These are phyloP conservation scores for Diabrotica balteata DNA, from an alignment of 2,888 invertebrate species.

Conservation along the genomic window DNA sequence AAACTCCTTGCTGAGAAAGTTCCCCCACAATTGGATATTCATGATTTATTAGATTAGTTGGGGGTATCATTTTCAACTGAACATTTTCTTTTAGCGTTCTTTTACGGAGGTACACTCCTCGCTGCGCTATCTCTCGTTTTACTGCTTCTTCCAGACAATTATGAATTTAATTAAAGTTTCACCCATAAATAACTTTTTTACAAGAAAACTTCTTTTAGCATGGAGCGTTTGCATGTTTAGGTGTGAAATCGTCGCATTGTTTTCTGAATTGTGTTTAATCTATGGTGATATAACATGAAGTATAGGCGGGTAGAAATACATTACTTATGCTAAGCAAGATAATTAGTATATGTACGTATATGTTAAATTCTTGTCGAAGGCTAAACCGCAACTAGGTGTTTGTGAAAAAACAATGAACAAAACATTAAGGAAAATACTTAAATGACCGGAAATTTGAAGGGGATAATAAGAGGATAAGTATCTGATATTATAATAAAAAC, in stretches of 20 bases:
- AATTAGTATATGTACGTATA: too few relatives aligned
- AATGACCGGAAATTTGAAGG: too few relatives aligned
- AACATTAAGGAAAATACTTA: too few relatives aligned
- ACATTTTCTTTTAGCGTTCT: slow-evolving; percentile 34
- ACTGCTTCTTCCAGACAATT: slow-evolving; percentile 43
- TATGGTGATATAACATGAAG: too few relatives aligned
- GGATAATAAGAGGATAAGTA: too few relatives aligned
- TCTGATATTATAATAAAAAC: too few relatives aligned
- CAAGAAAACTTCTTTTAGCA: slow-evolving; percentile 32
- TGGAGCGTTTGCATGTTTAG: slow-evolving; percentile 18
- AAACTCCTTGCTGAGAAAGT: not conserved
- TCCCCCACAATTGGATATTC: slow-evolving; percentile 23
- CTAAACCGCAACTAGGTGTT: too few relatives aligned
- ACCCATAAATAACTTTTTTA: slow-evolving; percentile 40
- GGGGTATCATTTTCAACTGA: slow-evolving; percentile 23
- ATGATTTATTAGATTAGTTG: slow-evolving; percentile 26
- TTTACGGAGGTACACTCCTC: slow-evolving; percentile 35
- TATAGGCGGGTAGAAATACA: too few relatives aligned
- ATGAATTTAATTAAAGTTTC: slow-evolving; percentile 46
- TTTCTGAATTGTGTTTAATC: not conserved
- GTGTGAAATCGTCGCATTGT: slow-evolving; percentile 20
- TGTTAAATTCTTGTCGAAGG: too few relatives aligned
- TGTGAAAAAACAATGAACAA: too few relatives aligned
- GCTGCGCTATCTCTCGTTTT: slow-evolving; percentile 34
- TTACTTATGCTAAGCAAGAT: too few relatives aligned